Evolutionary conservation across 2,113 vertebrate species (phyloP).

Genomic region (Xerus inauris): DNA sequence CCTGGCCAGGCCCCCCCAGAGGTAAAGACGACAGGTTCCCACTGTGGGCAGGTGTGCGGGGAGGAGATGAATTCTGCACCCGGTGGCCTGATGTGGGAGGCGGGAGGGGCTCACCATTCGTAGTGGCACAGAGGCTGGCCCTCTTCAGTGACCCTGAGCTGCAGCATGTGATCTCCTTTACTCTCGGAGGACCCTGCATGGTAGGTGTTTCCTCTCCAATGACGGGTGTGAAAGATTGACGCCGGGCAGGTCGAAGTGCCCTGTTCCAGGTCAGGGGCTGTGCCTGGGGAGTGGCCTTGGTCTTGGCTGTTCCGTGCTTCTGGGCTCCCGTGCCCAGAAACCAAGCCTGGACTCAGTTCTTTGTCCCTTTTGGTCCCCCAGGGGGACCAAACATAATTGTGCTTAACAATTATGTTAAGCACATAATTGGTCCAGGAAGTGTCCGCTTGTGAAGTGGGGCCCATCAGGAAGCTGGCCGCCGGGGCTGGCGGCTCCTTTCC

Average conservation of each 20-base stretch:
- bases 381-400: too few species aligned
- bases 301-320: neutral
- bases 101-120: neutral
- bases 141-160: too few species aligned
- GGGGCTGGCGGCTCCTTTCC: too few species aligned
- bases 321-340: neutral
- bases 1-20: neutral
- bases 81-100: neutral
- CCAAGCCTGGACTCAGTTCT: neutral
- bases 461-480: too few species aligned
- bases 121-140: too few species aligned
- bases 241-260: too few species aligned
- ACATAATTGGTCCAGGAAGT: neutral
- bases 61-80: neutral
- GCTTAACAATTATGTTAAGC: neutral
- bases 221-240: neutral
- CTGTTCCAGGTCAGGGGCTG: too few species aligned
- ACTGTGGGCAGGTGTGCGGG: neutral
- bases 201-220: neutral
- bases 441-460: too few species aligned
- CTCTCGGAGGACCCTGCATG: neutral
- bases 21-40: neutral
- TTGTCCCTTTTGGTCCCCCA: neutral
- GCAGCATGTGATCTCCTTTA: too few species aligned
- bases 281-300: neutral